A percentile compares a stretch with the other conserved stretches of the same genome.
Conservation (phyloP, 1,140 invertebrate species). For the Bombus superbus region DNA sequence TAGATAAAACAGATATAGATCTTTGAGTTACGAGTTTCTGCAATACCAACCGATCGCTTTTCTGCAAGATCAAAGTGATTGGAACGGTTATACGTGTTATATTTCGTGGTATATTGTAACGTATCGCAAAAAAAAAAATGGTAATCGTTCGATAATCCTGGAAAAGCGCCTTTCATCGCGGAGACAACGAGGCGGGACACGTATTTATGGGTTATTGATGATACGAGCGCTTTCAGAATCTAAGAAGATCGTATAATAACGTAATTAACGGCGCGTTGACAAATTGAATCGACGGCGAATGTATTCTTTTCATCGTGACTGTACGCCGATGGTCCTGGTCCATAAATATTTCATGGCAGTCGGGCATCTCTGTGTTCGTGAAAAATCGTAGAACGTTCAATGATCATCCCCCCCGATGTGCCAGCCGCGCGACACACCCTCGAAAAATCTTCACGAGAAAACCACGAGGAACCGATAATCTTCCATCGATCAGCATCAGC, state of each 20-base stretch:
- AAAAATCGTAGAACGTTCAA: conserved; percentile 74
- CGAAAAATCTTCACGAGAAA: conserved; percentile 52
- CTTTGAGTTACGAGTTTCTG: neutral
- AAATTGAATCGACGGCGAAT: conserved; percentile 82
- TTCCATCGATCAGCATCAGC: conserved; percentile 82
- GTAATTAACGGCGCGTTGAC: conserved; percentile 81
- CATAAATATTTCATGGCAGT: conserved; percentile 82
- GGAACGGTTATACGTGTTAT: no score
- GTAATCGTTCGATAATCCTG: conserved; percentile 36
- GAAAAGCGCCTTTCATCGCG: conserved; percentile 9
- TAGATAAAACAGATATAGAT: conserved; percentile 15
- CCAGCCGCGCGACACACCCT: conserved; percentile 31
- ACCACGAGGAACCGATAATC: conserved; percentile 79
- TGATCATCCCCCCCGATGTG: conserved; percentile 39
- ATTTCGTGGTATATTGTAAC: neutral
- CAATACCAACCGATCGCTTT: neutral
- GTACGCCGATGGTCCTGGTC: conserved; percentile 58
- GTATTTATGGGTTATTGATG: conserved; percentile 80
- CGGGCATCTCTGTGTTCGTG: conserved; percentile 70
- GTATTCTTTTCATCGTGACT: conserved; percentile 79
- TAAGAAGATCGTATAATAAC: conserved; percentile 76
- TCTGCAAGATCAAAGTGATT: neutral
- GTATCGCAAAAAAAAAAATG: neutral
- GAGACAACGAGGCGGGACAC: neutral
- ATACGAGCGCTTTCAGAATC: conserved; percentile 68